phyloP scores from a whole-genome alignment of 2,113 vertebrate species.

The Sylvia atricapilla region DNA sequence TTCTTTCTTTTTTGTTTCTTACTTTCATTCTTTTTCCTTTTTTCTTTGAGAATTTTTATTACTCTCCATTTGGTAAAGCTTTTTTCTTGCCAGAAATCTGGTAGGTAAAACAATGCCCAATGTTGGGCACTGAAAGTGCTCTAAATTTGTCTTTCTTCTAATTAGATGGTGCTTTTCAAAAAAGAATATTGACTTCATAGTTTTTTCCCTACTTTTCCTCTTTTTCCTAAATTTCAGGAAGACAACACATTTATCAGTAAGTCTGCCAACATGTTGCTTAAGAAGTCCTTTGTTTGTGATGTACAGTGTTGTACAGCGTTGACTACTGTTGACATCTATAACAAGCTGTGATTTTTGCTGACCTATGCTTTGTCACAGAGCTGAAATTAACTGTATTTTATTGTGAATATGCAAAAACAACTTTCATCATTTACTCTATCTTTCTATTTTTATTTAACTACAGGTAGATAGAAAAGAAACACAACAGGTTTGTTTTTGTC shows the following conservation, averaged over 20 bases:
- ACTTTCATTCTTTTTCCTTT: neutral
- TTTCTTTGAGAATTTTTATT: neutral
- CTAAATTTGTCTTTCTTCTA: neutral
- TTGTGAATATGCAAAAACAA: neutral
- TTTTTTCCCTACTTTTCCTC: neutral
- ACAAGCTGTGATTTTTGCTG: neutral
- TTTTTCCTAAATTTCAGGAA: neutral
- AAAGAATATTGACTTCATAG: rapidly evolving
- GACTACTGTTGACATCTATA: rapidly evolving
- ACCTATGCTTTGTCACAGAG: neutral
- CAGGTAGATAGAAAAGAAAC: neutral
- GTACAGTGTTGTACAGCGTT: neutral
- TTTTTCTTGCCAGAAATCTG: neutral
- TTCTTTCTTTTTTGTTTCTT: neutral
- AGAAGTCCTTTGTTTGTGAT: neutral
- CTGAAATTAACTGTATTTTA: neutral
- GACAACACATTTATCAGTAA: neutral
- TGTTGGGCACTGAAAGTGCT: neutral
- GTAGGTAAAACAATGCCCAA: rapidly evolving
- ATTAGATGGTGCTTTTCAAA: neutral
- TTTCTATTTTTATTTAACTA: neutral
- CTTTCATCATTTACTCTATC: neutral
- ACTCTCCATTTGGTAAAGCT: neutral
- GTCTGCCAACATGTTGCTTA: neutral
- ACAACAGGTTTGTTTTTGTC: neutral